phyloP scores from a whole-genome alignment of 2,113 vertebrate species.

The Epinephelus cyanopodus region DNA sequence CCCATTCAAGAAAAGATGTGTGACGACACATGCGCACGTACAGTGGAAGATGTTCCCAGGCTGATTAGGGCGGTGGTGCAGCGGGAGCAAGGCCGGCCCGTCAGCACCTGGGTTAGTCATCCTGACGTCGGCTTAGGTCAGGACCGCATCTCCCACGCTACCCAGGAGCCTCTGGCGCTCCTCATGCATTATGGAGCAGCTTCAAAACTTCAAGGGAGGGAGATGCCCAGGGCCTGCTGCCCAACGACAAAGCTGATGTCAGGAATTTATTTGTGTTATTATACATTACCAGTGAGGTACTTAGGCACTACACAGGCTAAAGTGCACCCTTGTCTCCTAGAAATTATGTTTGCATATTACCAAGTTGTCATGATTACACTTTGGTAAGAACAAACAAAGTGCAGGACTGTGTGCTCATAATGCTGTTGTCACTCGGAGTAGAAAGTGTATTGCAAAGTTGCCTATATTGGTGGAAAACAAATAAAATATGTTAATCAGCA shows the following conservation, averaged over 20 bases:
- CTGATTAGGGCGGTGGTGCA: conserved; percentile 33
- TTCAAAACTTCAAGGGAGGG: conserved; percentile 7
- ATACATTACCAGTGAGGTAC: not conserved
- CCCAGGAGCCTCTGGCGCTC: not conserved
- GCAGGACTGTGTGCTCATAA: too few species aligned
- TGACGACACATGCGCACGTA: not conserved
- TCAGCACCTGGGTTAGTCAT: conserved; percentile 32
- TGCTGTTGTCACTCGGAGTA: too few species aligned
- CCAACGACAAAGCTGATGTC: not conserved
- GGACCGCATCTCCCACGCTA: conserved; percentile 1
- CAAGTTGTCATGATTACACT: too few species aligned
- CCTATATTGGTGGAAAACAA: too few species aligned
- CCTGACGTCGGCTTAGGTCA: not conserved
- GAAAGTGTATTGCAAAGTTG: too few species aligned
- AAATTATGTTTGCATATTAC: too few species aligned
- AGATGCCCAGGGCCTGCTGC: not conserved
- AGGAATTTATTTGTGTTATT: conserved; percentile 13
- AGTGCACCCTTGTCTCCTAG: too few species aligned
- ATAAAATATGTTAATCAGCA: too few species aligned
- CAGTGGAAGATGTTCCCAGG: not conserved
- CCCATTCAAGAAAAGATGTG: not conserved
- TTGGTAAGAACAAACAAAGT: too few species aligned
- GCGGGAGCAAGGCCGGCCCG: conserved; percentile 7
- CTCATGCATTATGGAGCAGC: conserved; percentile 60
- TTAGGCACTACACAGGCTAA: not conserved